These are phyloP conservation scores for Cydia amplana DNA, from an alignment of 1,140 invertebrate species.

Conservation along the genomic window DNA sequence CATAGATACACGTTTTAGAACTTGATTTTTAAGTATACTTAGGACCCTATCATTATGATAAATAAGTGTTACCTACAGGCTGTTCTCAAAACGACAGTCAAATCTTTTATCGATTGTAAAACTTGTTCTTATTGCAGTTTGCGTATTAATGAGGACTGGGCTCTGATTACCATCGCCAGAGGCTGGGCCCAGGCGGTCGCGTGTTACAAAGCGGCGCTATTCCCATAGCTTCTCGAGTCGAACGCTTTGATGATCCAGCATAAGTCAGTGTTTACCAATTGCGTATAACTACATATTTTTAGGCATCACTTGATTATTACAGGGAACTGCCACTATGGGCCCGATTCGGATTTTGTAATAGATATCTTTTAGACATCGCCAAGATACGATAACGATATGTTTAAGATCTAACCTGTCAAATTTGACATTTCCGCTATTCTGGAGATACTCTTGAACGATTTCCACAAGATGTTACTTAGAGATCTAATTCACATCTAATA, in stretches of 20 bases:
- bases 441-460: no score
- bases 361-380: no score
- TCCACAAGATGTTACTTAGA: no score
- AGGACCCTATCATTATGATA: constrained; percentile 1
- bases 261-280: neutral
- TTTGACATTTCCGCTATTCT: no score
- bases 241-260: neutral
- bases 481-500: no score
- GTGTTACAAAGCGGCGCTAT: neutral
- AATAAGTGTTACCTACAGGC: neutral
- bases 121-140: constrained; percentile 14
- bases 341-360: no score
- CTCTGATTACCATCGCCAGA: constrained; percentile 20
- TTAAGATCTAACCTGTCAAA: no score
- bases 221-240: neutral
- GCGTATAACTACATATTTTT: no score
- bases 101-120: constrained; percentile 17
- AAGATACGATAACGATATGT: no score
- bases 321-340: no score
- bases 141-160: constrained; percentile 24
- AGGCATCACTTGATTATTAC: no score
- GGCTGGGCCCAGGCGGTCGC: constrained; percentile 5
- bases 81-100: constrained; percentile 11
- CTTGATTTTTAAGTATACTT: neutral
- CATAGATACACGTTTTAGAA: no score